These are phyloP conservation scores for Semnornis frantzii DNA, from an alignment of 2,113 vertebrate species.

Conservation along the genomic window DNA sequence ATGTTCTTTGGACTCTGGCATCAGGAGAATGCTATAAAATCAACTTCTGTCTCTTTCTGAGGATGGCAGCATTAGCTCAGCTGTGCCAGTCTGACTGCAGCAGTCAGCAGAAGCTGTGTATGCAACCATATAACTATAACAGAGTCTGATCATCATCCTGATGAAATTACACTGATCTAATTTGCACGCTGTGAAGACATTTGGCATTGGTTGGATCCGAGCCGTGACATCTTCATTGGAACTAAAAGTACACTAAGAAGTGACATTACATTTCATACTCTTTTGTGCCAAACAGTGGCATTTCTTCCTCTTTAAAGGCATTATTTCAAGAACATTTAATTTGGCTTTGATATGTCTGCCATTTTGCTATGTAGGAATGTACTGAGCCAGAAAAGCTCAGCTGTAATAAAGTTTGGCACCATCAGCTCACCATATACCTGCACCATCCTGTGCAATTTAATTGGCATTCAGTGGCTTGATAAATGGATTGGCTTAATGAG, in stretches of 20 bases:
- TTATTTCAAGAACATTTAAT: conserved; percentile 81
- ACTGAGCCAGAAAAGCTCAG: conserved; percentile 85
- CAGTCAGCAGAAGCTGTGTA: conserved; percentile 73
- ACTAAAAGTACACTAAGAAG: conserved; percentile 78
- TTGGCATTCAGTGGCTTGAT: conserved; percentile 92
- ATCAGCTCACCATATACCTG: conserved; percentile 86
- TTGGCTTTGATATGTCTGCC: conserved; percentile 79
- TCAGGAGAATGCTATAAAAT: conserved; percentile 32
- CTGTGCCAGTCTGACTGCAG: conserved; percentile 66
- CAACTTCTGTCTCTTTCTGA: conserved; percentile 59
- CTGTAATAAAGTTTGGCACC: conserved; percentile 88
- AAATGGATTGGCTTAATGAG: conserved; percentile 95
- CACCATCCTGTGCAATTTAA: conserved; percentile 92
- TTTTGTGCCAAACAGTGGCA: conserved; percentile 72
- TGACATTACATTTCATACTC: conserved; percentile 70
- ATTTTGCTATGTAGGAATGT: conserved; percentile 74
- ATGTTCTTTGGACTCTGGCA: conserved; percentile 39
- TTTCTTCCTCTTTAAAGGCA: conserved; percentile 80
- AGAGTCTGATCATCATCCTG: conserved; percentile 79
- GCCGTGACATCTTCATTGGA: conserved; percentile 86
- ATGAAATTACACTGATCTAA: conserved; percentile 90
- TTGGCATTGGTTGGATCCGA: conserved; percentile 80
- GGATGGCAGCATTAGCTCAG: conserved; percentile 72
- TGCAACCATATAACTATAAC: conserved; percentile 75
- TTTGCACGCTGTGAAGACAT: conserved; percentile 85